Percentiles rank a stretch among this genome's conserved stretches.
Conservation (phyloP, 2,888 invertebrate species). For the Drosophila robusta region DNA sequence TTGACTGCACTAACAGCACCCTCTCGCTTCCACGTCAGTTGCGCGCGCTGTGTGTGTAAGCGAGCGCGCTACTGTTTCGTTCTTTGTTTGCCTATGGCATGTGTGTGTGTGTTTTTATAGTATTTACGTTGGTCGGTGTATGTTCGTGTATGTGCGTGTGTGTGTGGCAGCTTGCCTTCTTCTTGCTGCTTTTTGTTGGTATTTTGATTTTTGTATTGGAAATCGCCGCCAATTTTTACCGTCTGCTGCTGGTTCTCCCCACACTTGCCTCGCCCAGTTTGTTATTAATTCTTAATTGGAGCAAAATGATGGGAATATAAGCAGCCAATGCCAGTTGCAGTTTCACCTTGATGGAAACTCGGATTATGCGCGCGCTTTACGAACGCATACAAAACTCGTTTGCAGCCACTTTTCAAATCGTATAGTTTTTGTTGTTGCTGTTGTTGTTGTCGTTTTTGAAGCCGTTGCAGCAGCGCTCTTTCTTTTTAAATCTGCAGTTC, state of each 20-base stretch:
- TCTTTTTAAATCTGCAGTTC: slow-evolving; percentile 39
- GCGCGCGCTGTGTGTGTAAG: slow-evolving; percentile 29
- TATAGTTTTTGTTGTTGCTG: slow-evolving; percentile 28
- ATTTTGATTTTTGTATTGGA: slow-evolving; percentile 53
- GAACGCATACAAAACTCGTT: slow-evolving; percentile 62
- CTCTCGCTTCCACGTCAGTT: slow-evolving; percentile 59
- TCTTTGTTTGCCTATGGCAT: slow-evolving; percentile 55
- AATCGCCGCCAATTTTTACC: slow-evolving; percentile 56
- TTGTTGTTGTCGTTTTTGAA: slow-evolving; percentile 27
- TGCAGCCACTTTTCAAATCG: slow-evolving; percentile 47
- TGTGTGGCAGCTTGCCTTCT: slow-evolving; percentile 47
- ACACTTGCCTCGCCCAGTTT: slow-evolving; percentile 1
- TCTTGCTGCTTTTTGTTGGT: slow-evolving; percentile 50
- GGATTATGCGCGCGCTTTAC: slow-evolving; percentile 67
- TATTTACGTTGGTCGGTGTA: slow-evolving; percentile 42
- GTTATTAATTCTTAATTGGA: slow-evolving; percentile 13
- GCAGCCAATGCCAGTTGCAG: slow-evolving; percentile 68
- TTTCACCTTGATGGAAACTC: slow-evolving; percentile 72
- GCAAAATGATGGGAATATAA: slow-evolving; percentile 25
- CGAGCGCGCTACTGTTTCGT: slow-evolving; percentile 31
- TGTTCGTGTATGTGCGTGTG: slow-evolving; percentile 27
- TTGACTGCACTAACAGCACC: slow-evolving; percentile 32
- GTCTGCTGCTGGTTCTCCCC: slow-evolving; percentile 16
- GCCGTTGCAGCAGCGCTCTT: slow-evolving; percentile 36
- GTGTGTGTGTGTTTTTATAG: slow-evolving; percentile 35